Conservation (phyloP, 2,888 invertebrate species). For the Dugesia japonica region DNA sequence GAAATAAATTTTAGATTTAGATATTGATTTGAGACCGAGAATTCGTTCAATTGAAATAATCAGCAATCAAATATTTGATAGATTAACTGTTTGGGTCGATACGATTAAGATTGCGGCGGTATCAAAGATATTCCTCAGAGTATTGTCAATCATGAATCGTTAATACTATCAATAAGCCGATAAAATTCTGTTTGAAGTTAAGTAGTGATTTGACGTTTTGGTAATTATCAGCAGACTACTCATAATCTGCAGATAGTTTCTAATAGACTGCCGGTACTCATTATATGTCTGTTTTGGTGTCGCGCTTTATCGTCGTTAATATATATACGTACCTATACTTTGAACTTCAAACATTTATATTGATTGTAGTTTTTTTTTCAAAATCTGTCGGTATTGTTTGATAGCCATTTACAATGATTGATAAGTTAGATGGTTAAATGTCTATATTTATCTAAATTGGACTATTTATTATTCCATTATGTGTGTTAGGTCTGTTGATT, state of each 20-base stretch:
- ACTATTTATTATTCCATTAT: not conserved
- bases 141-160: conserved; percentile 14
- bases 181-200: conserved; percentile 20
- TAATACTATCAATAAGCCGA: conserved; percentile 20
- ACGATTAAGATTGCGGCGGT: conserved; percentile 16
- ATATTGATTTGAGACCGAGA: not conserved
- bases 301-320: not conserved
- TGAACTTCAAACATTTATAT: not conserved
- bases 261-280: not conserved
- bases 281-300: conserved; percentile 20
- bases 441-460: too few species aligned
- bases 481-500: not conserved
- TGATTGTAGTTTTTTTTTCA: not conserved
- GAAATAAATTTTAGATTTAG: not conserved
- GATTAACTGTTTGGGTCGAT: not conserved
- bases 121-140: conserved; percentile 16
- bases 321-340: not conserved
- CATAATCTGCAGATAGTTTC: not conserved
- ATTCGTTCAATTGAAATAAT: not conserved
- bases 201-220: conserved; percentile 20
- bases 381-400: not conserved
- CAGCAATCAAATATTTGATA: conserved; percentile 8
- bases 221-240: conserved; percentile 15
- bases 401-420: conserved; percentile 11
- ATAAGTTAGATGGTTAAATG: conserved; percentile 20